Conservation (phyloP, 2,888 invertebrate genomes). For the Callosobruchus maculatus region DNA sequence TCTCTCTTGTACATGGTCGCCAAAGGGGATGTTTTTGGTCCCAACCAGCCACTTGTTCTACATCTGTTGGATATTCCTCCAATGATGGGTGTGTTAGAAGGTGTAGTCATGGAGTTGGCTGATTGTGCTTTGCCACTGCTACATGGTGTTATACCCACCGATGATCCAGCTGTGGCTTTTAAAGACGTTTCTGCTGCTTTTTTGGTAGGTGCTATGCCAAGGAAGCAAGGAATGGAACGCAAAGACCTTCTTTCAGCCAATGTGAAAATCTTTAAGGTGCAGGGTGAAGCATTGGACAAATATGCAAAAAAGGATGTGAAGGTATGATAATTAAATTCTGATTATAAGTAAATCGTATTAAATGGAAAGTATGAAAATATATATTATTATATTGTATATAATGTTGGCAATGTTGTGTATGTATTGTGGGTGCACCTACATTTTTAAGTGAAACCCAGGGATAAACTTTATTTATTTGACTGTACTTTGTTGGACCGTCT, state of each 20-base stretch:
- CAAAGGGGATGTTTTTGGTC: constrained; percentile 93
- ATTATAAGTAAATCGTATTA: too few species aligned
- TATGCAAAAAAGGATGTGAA: constrained; percentile 58
- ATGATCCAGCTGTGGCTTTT: constrained; percentile 88
- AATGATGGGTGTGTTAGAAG: constrained; percentile 95
- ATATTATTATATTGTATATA: too few species aligned
- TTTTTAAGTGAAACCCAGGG: too few species aligned
- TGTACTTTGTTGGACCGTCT: too few species aligned
- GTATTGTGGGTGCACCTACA: too few species aligned
- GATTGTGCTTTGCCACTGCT: constrained; percentile 94
- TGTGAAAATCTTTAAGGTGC: constrained; percentile 96
- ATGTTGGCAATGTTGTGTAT: too few species aligned
- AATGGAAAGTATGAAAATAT: too few species aligned
- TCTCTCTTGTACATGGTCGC: constrained; percentile 92
- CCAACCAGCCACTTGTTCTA: constrained; percentile 79
- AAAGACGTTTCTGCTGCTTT: constrained; percentile 95
- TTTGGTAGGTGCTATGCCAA: constrained; percentile 96
- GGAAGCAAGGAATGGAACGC: constrained; percentile 94
- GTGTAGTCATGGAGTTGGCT: constrained; percentile 95
- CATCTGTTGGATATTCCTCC: constrained; percentile 92
- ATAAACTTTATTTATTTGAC: too few species aligned
- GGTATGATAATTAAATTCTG: constrained; percentile 19
- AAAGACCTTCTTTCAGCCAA: constrained; percentile 97
- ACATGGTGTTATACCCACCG: constrained; percentile 79
- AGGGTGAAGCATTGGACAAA: constrained; percentile 90